These are phyloP conservation scores for Trachurus trachurus DNA, from an alignment of 2,797 vertebrate genomes.

Conservation along the genomic window DNA sequence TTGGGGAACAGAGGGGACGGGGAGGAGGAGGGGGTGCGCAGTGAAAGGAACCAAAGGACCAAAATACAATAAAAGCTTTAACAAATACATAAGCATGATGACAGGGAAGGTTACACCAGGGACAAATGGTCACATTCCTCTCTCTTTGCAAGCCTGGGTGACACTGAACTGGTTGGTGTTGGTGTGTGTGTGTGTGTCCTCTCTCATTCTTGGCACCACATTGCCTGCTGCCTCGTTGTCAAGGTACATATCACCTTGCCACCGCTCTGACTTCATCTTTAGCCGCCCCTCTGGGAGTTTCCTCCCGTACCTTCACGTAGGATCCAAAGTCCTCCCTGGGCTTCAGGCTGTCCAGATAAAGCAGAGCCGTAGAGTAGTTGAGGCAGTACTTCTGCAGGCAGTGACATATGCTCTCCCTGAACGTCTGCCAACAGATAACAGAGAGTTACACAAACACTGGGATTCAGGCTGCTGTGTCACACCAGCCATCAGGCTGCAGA, in stretches of 20 bases:
- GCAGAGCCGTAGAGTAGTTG: constrained; percentile 91
- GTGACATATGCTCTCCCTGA: constrained; percentile 90
- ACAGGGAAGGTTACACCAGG: constrained; percentile 40
- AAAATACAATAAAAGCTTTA: constrained; percentile 18
- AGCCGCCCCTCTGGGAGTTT: background rate
- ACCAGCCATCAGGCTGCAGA: constrained; percentile 13
- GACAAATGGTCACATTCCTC: constrained; percentile 61
- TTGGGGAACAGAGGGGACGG: background rate
- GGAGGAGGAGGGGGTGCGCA: constrained; percentile 10
- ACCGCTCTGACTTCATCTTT: constrained; percentile 29
- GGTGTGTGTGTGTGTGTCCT: constrained; percentile 30
- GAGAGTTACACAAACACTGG: constrained; percentile 21
- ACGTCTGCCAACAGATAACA: constrained; percentile 84
- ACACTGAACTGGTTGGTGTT: constrained; percentile 43
- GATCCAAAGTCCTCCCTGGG: constrained; percentile 91
- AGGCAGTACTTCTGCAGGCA: constrained; percentile 94
- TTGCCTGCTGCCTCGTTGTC: constrained; percentile 34
- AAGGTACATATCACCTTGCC: constrained; percentile 37
- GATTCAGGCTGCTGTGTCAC: constrained; percentile 5
- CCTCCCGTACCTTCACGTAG: constrained; percentile 90
- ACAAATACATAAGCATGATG: constrained; percentile 15
- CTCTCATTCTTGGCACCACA: constrained; percentile 36
- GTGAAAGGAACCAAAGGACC: constrained; percentile 4
- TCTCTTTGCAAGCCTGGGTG: constrained; percentile 22
- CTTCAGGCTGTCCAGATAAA: constrained; percentile 93